Evolutionary conservation across 53 echinoderm and acorn worm species (phyloP).

Genomic region (Antedon mediterranea): DNA sequence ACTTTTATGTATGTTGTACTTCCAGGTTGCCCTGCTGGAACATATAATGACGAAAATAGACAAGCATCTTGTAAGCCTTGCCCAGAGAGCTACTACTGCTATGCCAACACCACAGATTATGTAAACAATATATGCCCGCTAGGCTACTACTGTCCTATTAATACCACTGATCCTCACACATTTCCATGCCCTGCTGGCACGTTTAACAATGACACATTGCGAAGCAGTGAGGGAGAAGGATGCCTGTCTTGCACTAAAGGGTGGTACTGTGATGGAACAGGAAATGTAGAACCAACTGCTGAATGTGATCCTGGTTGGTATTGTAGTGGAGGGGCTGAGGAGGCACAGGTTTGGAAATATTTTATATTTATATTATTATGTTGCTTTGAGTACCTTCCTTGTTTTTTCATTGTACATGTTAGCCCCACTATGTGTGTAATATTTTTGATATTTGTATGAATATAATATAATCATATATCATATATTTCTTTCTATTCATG

Average conservation of each 20-base stretch:
- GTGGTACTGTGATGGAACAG: conserved; percentile 66
- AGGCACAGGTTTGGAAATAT: conserved; percentile 67
- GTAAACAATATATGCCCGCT: conserved; percentile 50
- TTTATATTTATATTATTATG: no score
- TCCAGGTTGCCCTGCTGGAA: conserved; percentile 70
- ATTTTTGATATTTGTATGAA: neutral
- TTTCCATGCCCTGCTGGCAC: conserved; percentile 77
- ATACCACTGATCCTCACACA: conserved; percentile 70
- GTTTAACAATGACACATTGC: conserved; percentile 62
- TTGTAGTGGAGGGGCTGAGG: conserved; percentile 72
- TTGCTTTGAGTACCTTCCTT: no score
- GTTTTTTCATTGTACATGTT: neutral
- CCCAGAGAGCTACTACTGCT: conserved; percentile 84
- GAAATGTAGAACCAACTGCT: conserved; percentile 51
- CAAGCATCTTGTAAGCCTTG: conserved; percentile 49
- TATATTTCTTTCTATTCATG: conserved; percentile 1
- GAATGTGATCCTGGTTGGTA: conserved; percentile 78
- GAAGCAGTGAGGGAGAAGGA: conserved; percentile 22
- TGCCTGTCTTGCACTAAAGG: conserved; percentile 68
- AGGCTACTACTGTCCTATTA: conserved; percentile 80
- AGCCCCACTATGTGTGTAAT: neutral
- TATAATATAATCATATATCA: neutral
- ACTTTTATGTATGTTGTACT: neutral
- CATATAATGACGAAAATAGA: conserved; percentile 51
- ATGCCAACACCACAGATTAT: conserved; percentile 89